These are phyloP conservation scores for Solea senegalensis DNA, from an alignment of 2,113 vertebrate species.

Conservation along the genomic window DNA sequence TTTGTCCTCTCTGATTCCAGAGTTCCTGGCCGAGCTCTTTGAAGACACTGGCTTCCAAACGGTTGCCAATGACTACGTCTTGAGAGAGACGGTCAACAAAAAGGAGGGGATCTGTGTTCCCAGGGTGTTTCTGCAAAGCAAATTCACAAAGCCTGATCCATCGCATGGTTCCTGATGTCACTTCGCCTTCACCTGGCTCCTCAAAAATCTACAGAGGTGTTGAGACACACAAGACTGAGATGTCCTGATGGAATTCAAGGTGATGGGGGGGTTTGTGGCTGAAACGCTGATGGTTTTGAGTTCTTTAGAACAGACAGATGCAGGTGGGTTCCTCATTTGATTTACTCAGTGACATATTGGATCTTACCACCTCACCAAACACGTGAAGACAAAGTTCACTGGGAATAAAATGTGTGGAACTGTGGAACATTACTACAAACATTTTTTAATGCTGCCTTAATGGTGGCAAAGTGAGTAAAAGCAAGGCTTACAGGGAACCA, in stretches of 20 bases:
- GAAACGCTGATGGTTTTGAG: neutral
- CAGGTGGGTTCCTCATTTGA: no score
- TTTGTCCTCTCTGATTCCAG: constrained; percentile 70
- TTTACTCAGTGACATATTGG: no score
- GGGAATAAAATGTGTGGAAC: no score
- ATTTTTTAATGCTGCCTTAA: no score
- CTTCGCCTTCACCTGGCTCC: rapidly evolving
- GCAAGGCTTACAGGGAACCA: no score
- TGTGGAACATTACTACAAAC: no score
- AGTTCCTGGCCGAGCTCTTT: constrained; percentile 88
- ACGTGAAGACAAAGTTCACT: no score
- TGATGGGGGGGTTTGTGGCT: no score
- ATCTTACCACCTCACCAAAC: no score
- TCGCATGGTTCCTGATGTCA: constrained; percentile 32
- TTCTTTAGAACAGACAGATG: neutral
- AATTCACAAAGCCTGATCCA: constrained; percentile 85
- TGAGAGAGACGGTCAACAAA: constrained; percentile 94
- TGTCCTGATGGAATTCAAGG: neutral
- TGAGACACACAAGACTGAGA: neutral
- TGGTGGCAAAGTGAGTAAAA: no score
- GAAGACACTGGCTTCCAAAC: constrained; percentile 80
- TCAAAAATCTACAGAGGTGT: neutral
- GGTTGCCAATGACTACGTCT: constrained; percentile 88
- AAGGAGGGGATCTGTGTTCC: constrained; percentile 92
- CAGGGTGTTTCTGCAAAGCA: constrained; percentile 95